Percentiles rank a stretch among this genome's conserved stretches.
These are phyloP conservation scores for Dysdera silvatica DNA, from an alignment of 1,140 invertebrate species.

Conservation along the genomic window DNA sequence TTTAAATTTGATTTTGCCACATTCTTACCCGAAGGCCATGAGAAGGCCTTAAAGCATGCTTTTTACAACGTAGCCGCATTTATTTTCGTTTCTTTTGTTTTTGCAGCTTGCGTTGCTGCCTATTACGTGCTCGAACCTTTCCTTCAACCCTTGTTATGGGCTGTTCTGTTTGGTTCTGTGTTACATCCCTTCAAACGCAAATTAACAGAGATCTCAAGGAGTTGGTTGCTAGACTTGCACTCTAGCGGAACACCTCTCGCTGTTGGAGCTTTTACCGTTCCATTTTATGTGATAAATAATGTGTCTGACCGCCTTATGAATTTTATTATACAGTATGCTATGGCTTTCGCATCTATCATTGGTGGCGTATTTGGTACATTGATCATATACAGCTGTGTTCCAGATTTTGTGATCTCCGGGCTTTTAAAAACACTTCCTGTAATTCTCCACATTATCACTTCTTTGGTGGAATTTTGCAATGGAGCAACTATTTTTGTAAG, in stretches of 20 bases:
- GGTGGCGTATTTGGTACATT: conserved; percentile 1
- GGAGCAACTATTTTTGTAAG: conserved; percentile 23
- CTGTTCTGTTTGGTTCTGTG: conserved; percentile 79
- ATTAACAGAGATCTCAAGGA: conserved; percentile 57
- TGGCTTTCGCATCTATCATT: conserved; percentile 17
- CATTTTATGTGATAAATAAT: conserved; percentile 60
- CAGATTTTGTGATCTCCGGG: not conserved
- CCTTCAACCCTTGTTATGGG: conserved; percentile 86
- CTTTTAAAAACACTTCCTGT: not conserved
- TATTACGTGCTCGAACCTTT: conserved; percentile 83
- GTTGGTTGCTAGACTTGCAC: conserved; percentile 55
- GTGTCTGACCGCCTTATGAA: conserved; percentile 61
- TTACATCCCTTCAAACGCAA: conserved; percentile 79
- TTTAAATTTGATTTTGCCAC: conserved; percentile 28
- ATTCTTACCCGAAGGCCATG: conserved; percentile 50
- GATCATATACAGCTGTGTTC: conserved; percentile 23
- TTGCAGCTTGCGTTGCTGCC: conserved; percentile 63
- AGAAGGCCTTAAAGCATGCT: conserved; percentile 78
- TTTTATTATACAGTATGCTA: conserved; percentile 39
- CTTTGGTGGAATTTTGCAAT: conserved; percentile 31
- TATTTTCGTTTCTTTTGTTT: conserved; percentile 57
- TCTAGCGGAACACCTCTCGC: conserved; percentile 48
- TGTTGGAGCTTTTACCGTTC: conserved; percentile 62
- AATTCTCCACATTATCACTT: conserved; percentile 5
- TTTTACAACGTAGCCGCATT: conserved; percentile 76